phyloP scores from a whole-genome alignment of 2,113 vertebrate genomes.

The Chloroceryle aenea region DNA sequence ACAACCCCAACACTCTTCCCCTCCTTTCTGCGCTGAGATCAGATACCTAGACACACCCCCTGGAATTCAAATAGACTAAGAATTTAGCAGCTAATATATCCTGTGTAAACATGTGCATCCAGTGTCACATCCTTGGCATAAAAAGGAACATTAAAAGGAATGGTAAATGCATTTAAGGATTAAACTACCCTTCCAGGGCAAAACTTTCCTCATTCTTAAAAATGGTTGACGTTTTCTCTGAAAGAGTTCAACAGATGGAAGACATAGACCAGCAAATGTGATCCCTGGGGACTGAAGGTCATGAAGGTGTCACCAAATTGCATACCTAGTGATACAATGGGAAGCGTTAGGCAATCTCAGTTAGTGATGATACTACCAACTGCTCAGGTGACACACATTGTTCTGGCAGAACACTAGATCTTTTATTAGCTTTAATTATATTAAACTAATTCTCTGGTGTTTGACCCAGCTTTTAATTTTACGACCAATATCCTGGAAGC shows the following conservation, averaged over 20 bases:
- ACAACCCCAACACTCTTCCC: background rate
- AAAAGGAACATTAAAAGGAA: background rate
- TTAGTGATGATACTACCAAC: background rate
- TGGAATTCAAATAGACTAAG: background rate
- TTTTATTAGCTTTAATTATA: constrained; percentile 44
- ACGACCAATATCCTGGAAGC: constrained; percentile 26
- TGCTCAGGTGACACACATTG: background rate
- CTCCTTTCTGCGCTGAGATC: background rate
- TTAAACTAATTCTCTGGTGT: background rate
- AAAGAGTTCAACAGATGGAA: background rate
- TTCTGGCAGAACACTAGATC: background rate
- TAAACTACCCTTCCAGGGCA: background rate
- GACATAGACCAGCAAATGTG: background rate
- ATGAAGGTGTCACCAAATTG: background rate
- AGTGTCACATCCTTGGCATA: background rate
- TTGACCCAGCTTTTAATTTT: constrained; percentile 48
- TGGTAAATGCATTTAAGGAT: background rate
- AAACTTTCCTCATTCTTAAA: background rate
- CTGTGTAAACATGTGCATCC: background rate
- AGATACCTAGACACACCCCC: background rate
- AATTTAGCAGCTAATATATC: background rate
- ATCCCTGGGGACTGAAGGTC: background rate
- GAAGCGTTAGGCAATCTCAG: background rate
- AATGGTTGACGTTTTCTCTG: background rate
- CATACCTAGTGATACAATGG: background rate